Evolutionary conservation across 2,888 invertebrate genomes (phyloP).

Genomic region (Amiota mariae): DNA sequence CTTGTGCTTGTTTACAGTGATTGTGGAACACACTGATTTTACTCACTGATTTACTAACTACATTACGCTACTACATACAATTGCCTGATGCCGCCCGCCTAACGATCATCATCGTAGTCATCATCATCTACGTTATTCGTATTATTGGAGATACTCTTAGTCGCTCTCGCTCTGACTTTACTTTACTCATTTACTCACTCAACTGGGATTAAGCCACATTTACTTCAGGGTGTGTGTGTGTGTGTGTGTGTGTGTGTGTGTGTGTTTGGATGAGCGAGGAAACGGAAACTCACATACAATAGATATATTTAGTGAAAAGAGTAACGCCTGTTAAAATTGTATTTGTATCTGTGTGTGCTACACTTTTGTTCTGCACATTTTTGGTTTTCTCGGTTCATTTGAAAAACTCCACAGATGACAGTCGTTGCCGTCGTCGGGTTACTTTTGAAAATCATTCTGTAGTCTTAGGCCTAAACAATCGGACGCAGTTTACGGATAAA

Average conservation of each 20-base stretch:
- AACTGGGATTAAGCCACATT: background rate
- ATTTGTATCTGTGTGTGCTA: constrained; percentile 29
- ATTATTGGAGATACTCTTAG: constrained; percentile 2
- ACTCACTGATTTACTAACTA: constrained; percentile 56
- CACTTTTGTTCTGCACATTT: constrained; percentile 44
- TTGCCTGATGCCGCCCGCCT: too few relatives aligned
- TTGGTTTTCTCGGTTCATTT: constrained; percentile 49
- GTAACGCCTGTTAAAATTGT: constrained; percentile 25
- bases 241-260: constrained; percentile 23
- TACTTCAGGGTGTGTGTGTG: background rate
- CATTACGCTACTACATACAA: background rate
- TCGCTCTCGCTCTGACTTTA: constrained; percentile 3
- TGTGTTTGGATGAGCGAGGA: constrained; percentile 26
- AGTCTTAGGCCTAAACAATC: constrained; percentile 72
- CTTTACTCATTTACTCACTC: constrained; percentile 9
- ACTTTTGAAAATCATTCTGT: constrained; percentile 71
- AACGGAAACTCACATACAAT: constrained; percentile 17
- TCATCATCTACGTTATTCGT: background rate
- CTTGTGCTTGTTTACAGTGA: constrained; percentile 56
- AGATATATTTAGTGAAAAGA: constrained; percentile 20
- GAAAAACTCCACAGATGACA: constrained; percentile 42
- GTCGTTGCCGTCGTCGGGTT: constrained; percentile 54
- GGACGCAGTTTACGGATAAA: constrained; percentile 51
- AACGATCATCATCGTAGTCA: too few relatives aligned
- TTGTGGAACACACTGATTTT: constrained; percentile 56